Evolutionary conservation across 2,113 vertebrate species (phyloP).

Genomic region (Phyllostomus discolor): DNA sequence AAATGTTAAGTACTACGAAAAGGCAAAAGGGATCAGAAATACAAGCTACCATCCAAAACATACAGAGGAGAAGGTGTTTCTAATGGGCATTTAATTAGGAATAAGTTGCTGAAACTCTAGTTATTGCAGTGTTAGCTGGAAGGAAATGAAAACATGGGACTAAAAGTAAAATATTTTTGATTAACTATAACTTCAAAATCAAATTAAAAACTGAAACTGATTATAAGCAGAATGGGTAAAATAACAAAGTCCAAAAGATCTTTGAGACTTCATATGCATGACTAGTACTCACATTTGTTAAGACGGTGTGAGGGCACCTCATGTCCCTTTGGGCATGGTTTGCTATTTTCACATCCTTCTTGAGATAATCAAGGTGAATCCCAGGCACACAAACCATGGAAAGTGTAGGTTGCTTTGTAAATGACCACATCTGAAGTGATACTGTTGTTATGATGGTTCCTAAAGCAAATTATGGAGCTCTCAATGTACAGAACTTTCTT

Average conservation of each 20-base stretch:
- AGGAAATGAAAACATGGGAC: conserved; percentile 81
- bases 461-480: neutral
- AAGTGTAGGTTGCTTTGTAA: neutral
- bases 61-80: conserved; percentile 80
- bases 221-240: conserved; percentile 62
- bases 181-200: conserved; percentile 65
- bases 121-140: conserved; percentile 75
- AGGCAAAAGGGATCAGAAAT: conserved; percentile 67
- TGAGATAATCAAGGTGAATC: neutral
- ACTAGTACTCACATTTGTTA: neutral
- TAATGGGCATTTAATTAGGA: conserved; percentile 83
- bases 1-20: conserved; percentile 51
- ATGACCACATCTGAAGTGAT: neutral
- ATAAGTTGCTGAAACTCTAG: conserved; percentile 78
- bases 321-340: too few relatives aligned
- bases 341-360: neutral
- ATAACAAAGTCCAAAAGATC: conserved; percentile 12
- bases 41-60: conserved; percentile 75
- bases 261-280: neutral
- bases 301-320: neutral
- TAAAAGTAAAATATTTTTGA: conserved; percentile 75
- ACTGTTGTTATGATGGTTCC: neutral
- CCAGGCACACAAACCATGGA: neutral
- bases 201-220: conserved; percentile 68
- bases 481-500: neutral